Base-by-base conservation (phyloP, 2,888 invertebrate species). In the Exephanes ischioxanthus region DNA sequence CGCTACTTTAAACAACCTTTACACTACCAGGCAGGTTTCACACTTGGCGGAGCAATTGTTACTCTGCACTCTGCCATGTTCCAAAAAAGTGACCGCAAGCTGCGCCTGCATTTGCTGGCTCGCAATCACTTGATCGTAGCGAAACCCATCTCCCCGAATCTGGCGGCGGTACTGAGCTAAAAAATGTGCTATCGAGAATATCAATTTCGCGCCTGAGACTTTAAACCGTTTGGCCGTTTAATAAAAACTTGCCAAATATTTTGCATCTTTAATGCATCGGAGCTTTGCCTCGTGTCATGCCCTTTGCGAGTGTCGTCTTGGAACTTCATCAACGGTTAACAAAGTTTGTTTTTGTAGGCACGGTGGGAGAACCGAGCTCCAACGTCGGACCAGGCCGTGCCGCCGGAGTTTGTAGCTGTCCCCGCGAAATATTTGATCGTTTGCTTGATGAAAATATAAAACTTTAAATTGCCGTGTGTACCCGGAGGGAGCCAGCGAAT, bases 391-490 rank as follows among this genome's bases (percentile, higher is more conserved):
- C 16, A 16, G 11, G 22, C 14, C 58, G 22, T 14, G 3, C 22
- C 11, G 5, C 1, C 22, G 22, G 9, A 22, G 55, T 22, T 55
- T 61, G 30, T 26, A 61, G 16, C 22, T 4, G 16, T 51, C 30
- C 3, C 14, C 19, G 58, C 41, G 61, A 61, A 63, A 63, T 75
- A 61, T 61, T 75, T 63, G 48, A 63, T 75, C 75, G 75, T 75
- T 63, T 63, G 30, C n/a, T 30, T n/a, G 48, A 45, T 63, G 61
- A 45, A 75, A 75, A 61, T 45, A 63, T 45, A 63, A 45, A 75
- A 63, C 75, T 75, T 63, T 63, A 63, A 75, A 75, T 61, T 63
- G 75, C 63, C 33, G 30, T 75, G 63, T 30, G 33, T 48, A 26
- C 45, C 16, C 45, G 5, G 9, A 16, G 63, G 19, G 30, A 48